A percentile compares a stretch with the other conserved stretches of the same genome.
phyloP scores from a whole-genome alignment of 2,888 invertebrate genomes.

The Ophion costatus region DNA sequence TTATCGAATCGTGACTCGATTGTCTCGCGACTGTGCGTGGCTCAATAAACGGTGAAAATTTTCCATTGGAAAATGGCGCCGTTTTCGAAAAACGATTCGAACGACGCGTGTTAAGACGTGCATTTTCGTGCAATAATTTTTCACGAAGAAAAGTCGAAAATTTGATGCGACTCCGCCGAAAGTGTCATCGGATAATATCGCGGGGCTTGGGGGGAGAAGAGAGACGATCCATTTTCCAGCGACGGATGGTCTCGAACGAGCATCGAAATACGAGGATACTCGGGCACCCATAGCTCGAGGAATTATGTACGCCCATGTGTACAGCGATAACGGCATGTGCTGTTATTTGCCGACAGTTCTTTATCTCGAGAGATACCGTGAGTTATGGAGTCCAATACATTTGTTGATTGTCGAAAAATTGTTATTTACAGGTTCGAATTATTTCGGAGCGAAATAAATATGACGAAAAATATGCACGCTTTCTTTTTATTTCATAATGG shows the following conservation, averaged over 20 bases:
- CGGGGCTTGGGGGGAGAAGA: not conserved
- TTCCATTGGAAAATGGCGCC: not conserved
- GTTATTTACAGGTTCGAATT: not conserved
- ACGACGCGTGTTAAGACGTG: not conserved
- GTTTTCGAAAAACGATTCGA: constrained; percentile 22
- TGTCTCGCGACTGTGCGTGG: constrained; percentile 9
- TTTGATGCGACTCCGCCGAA: constrained; percentile 13
- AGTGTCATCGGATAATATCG: constrained; percentile 44
- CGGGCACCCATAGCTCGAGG: constrained; percentile 52
- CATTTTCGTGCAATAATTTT: constrained; percentile 29
- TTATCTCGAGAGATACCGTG: constrained; percentile 80
- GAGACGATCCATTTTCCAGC: not conserved
- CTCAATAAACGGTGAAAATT: constrained; percentile 4
- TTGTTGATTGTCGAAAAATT: not conserved
- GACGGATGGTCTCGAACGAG: constrained; percentile 32
- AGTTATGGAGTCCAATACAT: constrained; percentile 67
- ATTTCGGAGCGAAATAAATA: not conserved
- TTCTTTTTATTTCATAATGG: too few relatives aligned
- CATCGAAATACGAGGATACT: constrained; percentile 49
- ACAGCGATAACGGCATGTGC: constrained; percentile 82
- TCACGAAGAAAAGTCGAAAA: constrained; percentile 15
- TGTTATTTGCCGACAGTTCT: constrained; percentile 81
- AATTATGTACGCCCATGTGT: constrained; percentile 81
- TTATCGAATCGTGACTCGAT: constrained; percentile 21
- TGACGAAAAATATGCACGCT: too few relatives aligned